phyloP scores from a whole-genome alignment of 2,888 invertebrate species.

The Heliconius ethilla region DNA sequence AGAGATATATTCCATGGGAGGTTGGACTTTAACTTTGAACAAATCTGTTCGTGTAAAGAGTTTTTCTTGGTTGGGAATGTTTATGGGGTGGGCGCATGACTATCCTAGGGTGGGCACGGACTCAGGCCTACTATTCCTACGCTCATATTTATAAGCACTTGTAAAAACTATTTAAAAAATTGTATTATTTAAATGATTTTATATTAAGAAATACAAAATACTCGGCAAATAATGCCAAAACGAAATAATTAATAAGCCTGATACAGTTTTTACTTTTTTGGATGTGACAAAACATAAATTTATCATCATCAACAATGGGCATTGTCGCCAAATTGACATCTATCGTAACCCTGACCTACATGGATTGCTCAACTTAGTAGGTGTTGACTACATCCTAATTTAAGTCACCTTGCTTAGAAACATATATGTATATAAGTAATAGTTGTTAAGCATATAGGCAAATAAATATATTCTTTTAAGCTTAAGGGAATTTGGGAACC shows the following conservation, averaged over 20 bases:
- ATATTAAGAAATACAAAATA: background rate
- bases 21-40: too few relatives aligned
- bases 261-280: background rate
- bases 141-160: background rate
- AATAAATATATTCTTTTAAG: background rate
- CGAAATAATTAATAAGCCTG: background rate
- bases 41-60: too few relatives aligned
- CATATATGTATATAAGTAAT: background rate
- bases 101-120: too few relatives aligned
- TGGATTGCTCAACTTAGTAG: constrained; percentile 48
- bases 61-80: too few relatives aligned
- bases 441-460: background rate
- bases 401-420: constrained; percentile 56
- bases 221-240: background rate
- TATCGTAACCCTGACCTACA: constrained; percentile 66
- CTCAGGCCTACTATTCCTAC: too few relatives aligned
- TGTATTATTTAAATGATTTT: background rate
- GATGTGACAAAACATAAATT: background rate
- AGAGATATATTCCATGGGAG: too few relatives aligned
- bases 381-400: constrained; percentile 61
- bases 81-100: too few relatives aligned
- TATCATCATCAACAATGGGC: background rate
- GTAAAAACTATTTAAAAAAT: too few relatives aligned
- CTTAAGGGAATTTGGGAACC: too few relatives aligned
- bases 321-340: constrained; percentile 55